Percentiles rank a stretch among this genome's conserved stretches.
These are phyloP conservation scores for Egretta garzetta DNA, from an alignment of 2,113 vertebrate species.

Conservation along the genomic window DNA sequence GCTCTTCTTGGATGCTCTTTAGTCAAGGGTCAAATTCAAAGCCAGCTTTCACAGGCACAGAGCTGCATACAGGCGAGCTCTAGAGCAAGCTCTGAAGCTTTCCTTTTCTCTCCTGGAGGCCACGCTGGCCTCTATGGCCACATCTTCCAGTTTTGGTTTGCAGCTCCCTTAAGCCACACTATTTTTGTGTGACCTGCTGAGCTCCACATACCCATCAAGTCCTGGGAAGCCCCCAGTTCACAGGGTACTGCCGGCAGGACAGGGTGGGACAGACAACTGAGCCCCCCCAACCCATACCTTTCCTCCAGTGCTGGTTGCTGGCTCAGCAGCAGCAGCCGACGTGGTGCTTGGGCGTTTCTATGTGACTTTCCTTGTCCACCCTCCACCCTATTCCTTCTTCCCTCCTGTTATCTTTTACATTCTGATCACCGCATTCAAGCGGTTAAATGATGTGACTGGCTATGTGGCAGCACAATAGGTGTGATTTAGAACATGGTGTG, in stretches of 20 bases:
- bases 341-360: not conserved
- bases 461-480: not conserved
- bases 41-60: not conserved
- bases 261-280: not conserved
- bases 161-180: fast-evolving
- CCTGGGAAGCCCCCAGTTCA: not conserved
- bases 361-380: not conserved
- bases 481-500: not conserved
- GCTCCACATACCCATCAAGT: not conserved
- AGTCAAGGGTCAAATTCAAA: not conserved
- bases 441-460: not conserved
- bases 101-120: not conserved
- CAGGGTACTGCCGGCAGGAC: not conserved
- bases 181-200: not conserved
- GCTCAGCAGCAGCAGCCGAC: not conserved
- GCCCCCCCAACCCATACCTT: not conserved
- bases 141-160: not conserved
- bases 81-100: not conserved
- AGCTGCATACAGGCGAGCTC: not conserved
- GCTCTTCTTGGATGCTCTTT: not conserved
- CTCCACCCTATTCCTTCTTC: not conserved
- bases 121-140: too few species aligned
- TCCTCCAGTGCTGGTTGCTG: not conserved
- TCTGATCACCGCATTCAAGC: fast-evolving
- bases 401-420: not conserved